Evolutionary conservation across 2,797 vertebrate species (phyloP), one percentile per base, ranked within the genome.

Genomic region (Pipistrellus pipistrellus): DNA sequence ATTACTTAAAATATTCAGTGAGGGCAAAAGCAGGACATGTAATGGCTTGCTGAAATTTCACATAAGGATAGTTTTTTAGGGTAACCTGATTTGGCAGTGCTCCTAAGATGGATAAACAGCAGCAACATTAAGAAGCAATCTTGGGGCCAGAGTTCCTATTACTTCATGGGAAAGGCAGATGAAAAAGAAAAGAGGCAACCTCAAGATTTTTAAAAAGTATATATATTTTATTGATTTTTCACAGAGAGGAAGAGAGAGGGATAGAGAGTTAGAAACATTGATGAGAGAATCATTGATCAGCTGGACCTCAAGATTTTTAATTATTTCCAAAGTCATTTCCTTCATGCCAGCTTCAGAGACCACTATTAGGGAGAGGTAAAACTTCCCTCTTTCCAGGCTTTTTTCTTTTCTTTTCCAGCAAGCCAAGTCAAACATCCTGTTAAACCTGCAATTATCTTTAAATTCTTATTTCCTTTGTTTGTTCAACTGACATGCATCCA

Each of bases 401-500:
- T 53, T 57, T 30, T 92, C n/a, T 81, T 85, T 81, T 51, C 12
- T 85, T 81, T 44, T 25, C 1, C 30, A 81, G 27, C 81, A 14
- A 90, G n/a, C 57, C 41, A 64, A 87, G 51, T 78, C 14, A 85
- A 90, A 91, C 17, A 81, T 90, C 66, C 91, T 91, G 84, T 84
- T 93, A 91, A 96, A 86, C 51, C 46, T 32, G 73, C 69, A 91
- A 44, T 86, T 95, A 27, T 82, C 73, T 90, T 80, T 17, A 93
- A 53, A 35, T 83, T 80, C 30, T 91, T n/a, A 89, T 72, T 90
- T 88, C 80, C n/a, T 46, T 75, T 66, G 35, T 46, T 75, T 66
- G 35, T 93, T 92, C 88, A 90, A n/a, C 13, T 96, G 91, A 95
- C 78, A 96, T 82, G 25, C 44, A 93, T 78, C 75, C 73, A 92